Evolutionary conservation across 2,888 invertebrate genomes (phyloP).

Genomic region (Pristionchus japonicus): DNA sequence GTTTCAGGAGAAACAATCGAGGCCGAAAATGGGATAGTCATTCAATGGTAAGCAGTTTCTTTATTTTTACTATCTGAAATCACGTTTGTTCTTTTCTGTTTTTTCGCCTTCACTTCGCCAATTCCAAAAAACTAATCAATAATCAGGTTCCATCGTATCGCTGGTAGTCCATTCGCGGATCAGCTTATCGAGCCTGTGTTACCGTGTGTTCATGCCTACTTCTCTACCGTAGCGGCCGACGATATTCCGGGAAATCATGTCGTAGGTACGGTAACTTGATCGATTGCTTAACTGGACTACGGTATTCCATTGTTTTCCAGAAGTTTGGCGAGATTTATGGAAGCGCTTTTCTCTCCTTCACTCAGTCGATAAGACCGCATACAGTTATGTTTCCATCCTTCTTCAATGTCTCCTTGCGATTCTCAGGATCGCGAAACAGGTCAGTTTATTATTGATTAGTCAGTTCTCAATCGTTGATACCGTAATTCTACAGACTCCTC

Average conservation of each 20-base stretch:
- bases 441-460: background rate
- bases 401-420: background rate
- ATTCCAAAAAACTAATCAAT: background rate
- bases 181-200: background rate
- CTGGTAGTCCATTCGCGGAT: background rate
- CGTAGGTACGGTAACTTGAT: background rate
- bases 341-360: background rate
- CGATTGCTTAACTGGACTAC: background rate
- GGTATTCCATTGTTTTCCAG: background rate
- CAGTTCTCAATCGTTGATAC: background rate
- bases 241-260: background rate
- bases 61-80: background rate
- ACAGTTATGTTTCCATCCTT: background rate
- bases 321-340: background rate
- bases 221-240: background rate
- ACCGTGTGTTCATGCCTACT: background rate
- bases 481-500: background rate
- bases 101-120: background rate
- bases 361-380: background rate
- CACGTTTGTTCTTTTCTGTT: background rate
- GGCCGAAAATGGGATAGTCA: background rate
- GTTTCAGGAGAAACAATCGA: background rate
- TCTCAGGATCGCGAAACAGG: conserved; percentile 8
- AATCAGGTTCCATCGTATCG: background rate
- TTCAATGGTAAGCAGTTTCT: background rate